A percentile compares a stretch with the other conserved stretches of the same genome.
Conservation (phyloP, 2,113 vertebrate genomes). For the Eulemur rufifrons region DNA sequence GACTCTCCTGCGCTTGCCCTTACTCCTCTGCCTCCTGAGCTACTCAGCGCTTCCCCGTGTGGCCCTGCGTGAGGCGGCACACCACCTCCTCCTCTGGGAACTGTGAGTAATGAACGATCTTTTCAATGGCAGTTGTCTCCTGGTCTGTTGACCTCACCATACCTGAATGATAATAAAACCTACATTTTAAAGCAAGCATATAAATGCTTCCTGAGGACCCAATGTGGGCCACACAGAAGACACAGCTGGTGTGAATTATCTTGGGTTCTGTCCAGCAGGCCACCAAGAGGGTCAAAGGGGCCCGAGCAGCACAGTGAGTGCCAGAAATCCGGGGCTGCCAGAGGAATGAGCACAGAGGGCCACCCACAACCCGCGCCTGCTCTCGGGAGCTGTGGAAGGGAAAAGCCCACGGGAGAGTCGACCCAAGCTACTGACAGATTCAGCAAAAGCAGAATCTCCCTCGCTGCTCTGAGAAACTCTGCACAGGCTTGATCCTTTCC, state of each 20-base stretch:
- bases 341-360: not conserved
- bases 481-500: not conserved
- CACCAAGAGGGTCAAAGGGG: not conserved
- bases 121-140: not conserved
- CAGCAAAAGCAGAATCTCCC: too few species aligned
- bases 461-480: not conserved
- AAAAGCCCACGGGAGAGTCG: not conserved
- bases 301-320: not conserved
- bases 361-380: too few species aligned
- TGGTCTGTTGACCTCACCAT: not conserved
- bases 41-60: not conserved
- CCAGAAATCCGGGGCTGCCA: too few species aligned
- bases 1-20: not conserved
- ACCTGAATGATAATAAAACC: not conserved
- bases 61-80: not conserved
- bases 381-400: fast-evolving
- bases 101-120: too few species aligned
- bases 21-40: not conserved
- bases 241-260: not conserved
- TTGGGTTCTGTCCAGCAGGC: not conserved
- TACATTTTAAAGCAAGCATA: too few species aligned
- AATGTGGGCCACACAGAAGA: not conserved
- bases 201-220: too few species aligned
- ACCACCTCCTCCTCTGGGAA: not conserved
- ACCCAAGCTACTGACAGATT: not conserved